phyloP scores from a whole-genome alignment of 2,113 vertebrate species.

The Syrmaticus mikado region DNA sequence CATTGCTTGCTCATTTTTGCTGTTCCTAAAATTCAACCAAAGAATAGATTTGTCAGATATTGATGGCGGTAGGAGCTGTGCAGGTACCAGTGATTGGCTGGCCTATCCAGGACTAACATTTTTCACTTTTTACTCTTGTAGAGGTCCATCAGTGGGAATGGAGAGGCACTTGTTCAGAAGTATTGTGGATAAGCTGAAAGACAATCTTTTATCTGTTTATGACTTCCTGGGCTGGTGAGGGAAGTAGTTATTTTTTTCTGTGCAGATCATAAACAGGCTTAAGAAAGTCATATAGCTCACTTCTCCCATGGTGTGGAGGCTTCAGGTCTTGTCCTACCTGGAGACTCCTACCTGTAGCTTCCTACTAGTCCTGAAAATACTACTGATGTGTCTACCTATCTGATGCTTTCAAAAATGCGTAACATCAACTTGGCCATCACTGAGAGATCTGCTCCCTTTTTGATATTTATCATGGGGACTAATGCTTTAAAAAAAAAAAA shows the following conservation, averaged over 20 bases:
- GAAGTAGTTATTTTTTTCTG: neutral
- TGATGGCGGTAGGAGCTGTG: neutral
- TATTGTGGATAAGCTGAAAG: neutral
- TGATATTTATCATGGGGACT: neutral
- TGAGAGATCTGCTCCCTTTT: neutral
- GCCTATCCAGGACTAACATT: neutral
- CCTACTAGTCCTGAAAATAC: neutral
- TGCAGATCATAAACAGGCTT: neutral
- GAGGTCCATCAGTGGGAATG: rapidly evolving
- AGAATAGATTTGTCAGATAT: neutral
- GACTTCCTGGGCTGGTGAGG: neutral
- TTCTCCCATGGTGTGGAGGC: neutral
- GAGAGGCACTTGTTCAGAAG: neutral
- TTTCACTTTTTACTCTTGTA: neutral
- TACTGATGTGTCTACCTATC: neutral
- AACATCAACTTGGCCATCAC: neutral
- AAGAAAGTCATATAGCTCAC: neutral
- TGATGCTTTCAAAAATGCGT: neutral
- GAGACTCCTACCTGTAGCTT: neutral
- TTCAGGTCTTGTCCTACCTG: neutral
- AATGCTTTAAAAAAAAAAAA: neutral
- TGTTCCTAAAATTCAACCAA: neutral
- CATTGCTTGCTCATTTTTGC: neutral
- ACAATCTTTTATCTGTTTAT: neutral
- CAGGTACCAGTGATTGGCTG: neutral